Evolutionary conservation across 1,140 invertebrate species (phyloP).

Genomic region (Holotrichia oblita): DNA sequence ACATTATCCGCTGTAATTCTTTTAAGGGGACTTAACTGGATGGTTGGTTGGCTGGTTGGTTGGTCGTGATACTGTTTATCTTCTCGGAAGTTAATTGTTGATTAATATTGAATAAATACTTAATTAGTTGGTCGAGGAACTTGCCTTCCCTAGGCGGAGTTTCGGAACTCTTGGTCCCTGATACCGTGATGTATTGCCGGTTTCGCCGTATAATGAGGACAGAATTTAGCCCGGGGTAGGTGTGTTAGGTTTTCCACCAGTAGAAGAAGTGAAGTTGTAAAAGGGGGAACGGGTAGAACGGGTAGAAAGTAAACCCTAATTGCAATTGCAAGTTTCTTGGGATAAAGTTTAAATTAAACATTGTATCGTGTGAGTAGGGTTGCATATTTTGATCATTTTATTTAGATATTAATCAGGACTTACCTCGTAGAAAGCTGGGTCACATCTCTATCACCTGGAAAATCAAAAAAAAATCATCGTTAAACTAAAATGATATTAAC

Average conservation of each 20-base stretch:
- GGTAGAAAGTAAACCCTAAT: neutral
- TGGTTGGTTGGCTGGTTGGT: too few relatives aligned
- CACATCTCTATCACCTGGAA: too few relatives aligned
- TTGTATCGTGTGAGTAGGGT: too few relatives aligned
- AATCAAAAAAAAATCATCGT: too few relatives aligned
- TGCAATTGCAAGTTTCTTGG: neutral
- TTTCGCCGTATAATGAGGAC: neutral
- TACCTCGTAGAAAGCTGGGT: too few relatives aligned
- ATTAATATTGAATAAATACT: constrained; percentile 35
- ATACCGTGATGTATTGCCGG: constrained; percentile 22
- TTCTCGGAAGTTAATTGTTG: constrained; percentile 20
- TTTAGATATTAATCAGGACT: too few relatives aligned
- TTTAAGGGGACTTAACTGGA: too few relatives aligned
- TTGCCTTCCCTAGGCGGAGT: neutral
- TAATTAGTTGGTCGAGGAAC: constrained; percentile 17
- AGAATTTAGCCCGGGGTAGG: neutral
- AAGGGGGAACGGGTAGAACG: neutral
- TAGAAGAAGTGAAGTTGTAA: neutral
- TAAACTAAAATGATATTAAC: too few relatives aligned
- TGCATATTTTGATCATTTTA: too few relatives aligned
- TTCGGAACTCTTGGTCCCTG: neutral
- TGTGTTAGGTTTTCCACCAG: neutral
- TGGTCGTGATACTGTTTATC: neutral
- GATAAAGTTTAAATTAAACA: neutral
- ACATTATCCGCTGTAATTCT: too few relatives aligned